Evolutionary conservation across 2,888 invertebrate species (phyloP).

Genomic region (Andricus curvator): DNA sequence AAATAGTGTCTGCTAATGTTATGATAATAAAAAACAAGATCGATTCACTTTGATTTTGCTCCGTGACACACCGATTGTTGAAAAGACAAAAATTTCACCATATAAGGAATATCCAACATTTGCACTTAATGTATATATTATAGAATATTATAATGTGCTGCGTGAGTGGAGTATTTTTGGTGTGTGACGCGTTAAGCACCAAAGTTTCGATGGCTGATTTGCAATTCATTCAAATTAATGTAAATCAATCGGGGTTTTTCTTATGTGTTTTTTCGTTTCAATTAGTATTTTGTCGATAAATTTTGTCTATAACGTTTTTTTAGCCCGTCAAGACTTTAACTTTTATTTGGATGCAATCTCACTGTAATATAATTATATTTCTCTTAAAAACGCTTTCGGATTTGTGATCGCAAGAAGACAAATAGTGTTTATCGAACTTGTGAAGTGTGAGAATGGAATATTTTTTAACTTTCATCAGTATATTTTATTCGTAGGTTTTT

Average conservation of each 20-base stretch:
- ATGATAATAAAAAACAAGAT: neutral
- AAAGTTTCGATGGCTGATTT: constrained; percentile 29
- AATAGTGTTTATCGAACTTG: constrained; percentile 34
- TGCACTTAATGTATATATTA: constrained; percentile 40
- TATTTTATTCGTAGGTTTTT: constrained; percentile 58
- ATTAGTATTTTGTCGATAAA: neutral
- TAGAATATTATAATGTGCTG: constrained; percentile 39
- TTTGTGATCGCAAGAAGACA: constrained; percentile 44
- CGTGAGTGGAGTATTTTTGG: constrained; percentile 39
- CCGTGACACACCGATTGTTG: constrained; percentile 20
- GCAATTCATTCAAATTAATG: constrained; percentile 4
- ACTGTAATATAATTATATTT: constrained; percentile 38
- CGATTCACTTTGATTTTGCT: constrained; percentile 16
- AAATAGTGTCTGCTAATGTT: constrained; percentile 15
- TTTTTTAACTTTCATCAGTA: constrained; percentile 43
- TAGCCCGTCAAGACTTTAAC: neutral
- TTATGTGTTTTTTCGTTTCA: neutral
- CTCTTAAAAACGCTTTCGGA: constrained; percentile 25
- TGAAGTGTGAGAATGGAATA: constrained; percentile 44
- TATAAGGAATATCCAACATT: constrained; percentile 23
- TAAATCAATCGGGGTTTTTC: neutral
- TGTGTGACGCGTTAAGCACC: constrained; percentile 31
- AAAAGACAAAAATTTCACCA: constrained; percentile 18
- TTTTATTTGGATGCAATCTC: constrained; percentile 38
- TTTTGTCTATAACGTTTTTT: neutral